Evolutionary conservation across 2,113 vertebrate species (phyloP).

Genomic region (Carlito syrichta): DNA sequence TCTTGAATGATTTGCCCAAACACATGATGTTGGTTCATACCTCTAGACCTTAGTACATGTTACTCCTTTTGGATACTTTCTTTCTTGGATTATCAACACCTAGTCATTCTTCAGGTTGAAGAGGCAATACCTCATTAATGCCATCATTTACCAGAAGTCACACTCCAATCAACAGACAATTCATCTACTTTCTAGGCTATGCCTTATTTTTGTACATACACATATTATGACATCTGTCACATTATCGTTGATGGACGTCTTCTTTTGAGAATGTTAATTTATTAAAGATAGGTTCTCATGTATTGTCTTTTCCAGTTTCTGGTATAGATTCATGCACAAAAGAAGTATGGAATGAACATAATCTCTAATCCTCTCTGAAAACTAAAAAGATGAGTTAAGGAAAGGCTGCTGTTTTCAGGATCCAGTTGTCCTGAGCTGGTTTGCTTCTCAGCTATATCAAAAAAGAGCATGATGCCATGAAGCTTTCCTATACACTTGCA

Average conservation of each 20-base stretch:
- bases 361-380: not conserved
- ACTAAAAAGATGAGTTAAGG: not conserved
- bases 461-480: not conserved
- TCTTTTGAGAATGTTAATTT: not conserved
- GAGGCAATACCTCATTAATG: not conserved
- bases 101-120: not conserved
- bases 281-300: not conserved
- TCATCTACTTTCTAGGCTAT: not conserved
- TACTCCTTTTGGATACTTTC: not conserved
- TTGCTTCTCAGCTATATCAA: not conserved
- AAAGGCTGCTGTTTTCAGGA: not conserved
- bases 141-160: not conserved
- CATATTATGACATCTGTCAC: not conserved
- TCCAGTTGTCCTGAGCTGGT: not conserved
- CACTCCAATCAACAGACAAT: not conserved
- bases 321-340: not conserved
- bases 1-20: not conserved
- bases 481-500: not conserved
- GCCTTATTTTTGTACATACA: not conserved
- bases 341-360: not conserved
- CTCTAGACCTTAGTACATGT: not conserved
- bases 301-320: not conserved
- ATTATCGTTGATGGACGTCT: not conserved
- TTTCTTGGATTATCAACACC: not conserved
- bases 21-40: not conserved